These are phyloP conservation scores for Smithornis capensis DNA, from an alignment of 2,113 vertebrate genomes.

Conservation along the genomic window DNA sequence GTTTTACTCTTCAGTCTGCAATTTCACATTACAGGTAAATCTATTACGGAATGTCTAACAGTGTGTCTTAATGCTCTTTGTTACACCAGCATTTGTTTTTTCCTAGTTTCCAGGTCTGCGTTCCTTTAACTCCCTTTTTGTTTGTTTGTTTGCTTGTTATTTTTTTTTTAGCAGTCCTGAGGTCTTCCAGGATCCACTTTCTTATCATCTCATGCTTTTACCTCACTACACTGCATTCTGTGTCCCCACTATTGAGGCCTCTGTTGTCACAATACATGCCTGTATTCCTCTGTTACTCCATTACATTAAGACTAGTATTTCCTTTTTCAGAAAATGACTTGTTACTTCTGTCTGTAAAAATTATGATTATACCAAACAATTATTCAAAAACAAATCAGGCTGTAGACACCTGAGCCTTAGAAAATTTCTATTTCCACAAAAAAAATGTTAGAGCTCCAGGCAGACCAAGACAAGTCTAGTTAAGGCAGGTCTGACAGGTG, in stretches of 20 bases:
- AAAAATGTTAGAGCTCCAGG: not conserved
- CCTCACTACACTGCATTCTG: not conserved
- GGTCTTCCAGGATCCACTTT: not conserved
- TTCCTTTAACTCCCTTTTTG: not conserved
- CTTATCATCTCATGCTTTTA: not conserved
- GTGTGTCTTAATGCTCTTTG: not conserved
- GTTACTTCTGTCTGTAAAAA: not conserved
- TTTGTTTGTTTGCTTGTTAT: no score
- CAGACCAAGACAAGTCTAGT: not conserved
- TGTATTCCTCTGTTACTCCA: not conserved
- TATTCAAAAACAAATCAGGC: not conserved
- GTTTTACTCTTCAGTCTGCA: not conserved
- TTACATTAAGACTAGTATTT: not conserved
- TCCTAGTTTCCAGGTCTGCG: not conserved
- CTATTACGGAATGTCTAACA: not conserved
- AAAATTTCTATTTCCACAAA: not conserved
- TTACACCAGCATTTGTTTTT: not conserved
- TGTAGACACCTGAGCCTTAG: not conserved
- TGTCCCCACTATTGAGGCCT: not conserved
- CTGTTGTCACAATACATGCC: not conserved
- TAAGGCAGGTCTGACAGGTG: not conserved
- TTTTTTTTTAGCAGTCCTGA: not conserved
- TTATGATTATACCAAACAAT: not conserved
- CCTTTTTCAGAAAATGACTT: not conserved
- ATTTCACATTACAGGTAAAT: not conserved